Base-by-base conservation (phyloP, 2,888 invertebrate genomes). In the Microctonus hyperodae region DNA sequence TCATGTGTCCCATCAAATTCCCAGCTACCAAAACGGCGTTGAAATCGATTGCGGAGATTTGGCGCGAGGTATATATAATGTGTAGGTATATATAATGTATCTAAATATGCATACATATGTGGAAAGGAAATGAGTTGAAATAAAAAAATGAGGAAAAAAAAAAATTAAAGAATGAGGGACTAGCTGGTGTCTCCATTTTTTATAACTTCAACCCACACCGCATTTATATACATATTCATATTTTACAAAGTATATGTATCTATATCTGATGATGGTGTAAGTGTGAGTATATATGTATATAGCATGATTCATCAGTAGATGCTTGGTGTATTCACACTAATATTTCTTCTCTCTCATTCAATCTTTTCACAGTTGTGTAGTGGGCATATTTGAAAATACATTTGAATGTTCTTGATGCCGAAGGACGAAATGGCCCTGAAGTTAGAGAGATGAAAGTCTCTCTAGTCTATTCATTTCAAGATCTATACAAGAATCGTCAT, bases 241-340 rank as follows among this genome's bases (percentile, higher is more conserved):
- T 28, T 59, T 5, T 1, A 50, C 20, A 23, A n/a, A n/a, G n/a
- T n/a, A n/a, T n/a, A n/a, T n/a, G n/a, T n/a, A n/a, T n/a, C n/a
- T n/a, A n/a, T n/a, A n/a, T n/a, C n/a, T n/a, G n/a, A n/a, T n/a
- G n/a, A n/a, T n/a, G n/a, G n/a, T n/a, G n/a, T n/a, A n/a, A n/a
- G n/a, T n/a, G n/a, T n/a, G n/a, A n/a, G n/a, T n/a, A n/a, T n/a
- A n/a, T n/a, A n/a, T n/a, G 44, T 44, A n/a, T 16, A 16, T 64
- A 58, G 53, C 37, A 71, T 71, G 71, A 71, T 68, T 71, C 69
- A 71, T 71, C 71, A 44, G 61, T 25, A 59, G 65, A 58, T 67
- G 33, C 53, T 37, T 53, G 51, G 59, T 48, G 53, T 67, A 70
- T 70, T 70, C 66, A 57, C 69, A 69, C 71, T 66, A 68, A 67